These are phyloP conservation scores for Copidosoma aretas DNA, from an alignment of 2,888 invertebrate species.

Conservation along the genomic window DNA sequence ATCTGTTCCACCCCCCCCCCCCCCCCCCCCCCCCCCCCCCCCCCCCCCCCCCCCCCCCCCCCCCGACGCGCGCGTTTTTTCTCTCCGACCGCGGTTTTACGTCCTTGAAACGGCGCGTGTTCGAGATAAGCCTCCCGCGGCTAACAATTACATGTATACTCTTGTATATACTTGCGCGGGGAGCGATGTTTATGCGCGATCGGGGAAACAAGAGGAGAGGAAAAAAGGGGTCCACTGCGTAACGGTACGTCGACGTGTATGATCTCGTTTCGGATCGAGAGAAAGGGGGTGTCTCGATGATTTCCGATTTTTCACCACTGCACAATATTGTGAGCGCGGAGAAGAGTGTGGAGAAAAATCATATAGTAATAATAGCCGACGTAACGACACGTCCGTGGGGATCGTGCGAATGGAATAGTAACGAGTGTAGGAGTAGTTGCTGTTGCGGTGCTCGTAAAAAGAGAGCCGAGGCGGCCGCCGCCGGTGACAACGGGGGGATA, in stretches of 20 bases:
- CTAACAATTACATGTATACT: slow-evolving; percentile 36
- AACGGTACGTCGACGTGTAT: slow-evolving; percentile 20
- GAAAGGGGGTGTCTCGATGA: too few relatives aligned
- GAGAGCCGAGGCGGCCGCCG: slow-evolving; percentile 44
- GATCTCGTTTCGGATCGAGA: neutral
- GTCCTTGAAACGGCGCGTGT: slow-evolving; percentile 33
- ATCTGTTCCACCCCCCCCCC: slow-evolving; percentile 10
- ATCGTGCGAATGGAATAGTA: slow-evolving; percentile 32
- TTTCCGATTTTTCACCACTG: too few relatives aligned
- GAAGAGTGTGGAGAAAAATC: too few relatives aligned
- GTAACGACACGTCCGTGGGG: slow-evolving; percentile 37
- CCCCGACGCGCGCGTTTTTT: neutral
- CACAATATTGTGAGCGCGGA: too few relatives aligned
- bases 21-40: slow-evolving; percentile 9
- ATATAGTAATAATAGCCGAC: neutral
- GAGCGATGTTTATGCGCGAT: slow-evolving; percentile 28
- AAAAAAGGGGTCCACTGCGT: slow-evolving; percentile 26
- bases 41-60: slow-evolving; percentile 12
- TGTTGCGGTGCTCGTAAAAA: slow-evolving; percentile 54
- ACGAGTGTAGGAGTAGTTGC: slow-evolving; percentile 18
- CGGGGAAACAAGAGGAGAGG: neutral
- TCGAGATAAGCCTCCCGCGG: slow-evolving; percentile 36
- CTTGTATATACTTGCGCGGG: too few relatives aligned
- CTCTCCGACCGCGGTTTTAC: slow-evolving; percentile 21
- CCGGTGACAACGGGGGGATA: slow-evolving; percentile 57